Evolutionary conservation across 1,140 invertebrate species (phyloP).

Genomic region (Epicauta chinensis): DNA sequence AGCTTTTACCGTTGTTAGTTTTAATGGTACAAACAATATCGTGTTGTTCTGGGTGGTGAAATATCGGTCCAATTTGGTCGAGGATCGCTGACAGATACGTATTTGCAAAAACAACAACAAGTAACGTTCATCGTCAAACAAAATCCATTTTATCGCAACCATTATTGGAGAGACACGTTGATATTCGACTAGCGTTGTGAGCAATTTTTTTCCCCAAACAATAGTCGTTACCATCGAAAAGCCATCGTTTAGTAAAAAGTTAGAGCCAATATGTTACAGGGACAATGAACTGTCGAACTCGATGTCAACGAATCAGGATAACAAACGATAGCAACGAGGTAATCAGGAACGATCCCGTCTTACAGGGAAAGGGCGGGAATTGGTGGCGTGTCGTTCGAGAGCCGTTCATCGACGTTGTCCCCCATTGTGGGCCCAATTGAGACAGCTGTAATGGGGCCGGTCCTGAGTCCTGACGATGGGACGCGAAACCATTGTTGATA

Average conservation of each 20-base stretch:
- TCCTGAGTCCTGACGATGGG: constrained; percentile 16
- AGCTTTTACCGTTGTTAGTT: too few species aligned
- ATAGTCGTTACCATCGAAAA: background rate
- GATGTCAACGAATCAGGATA: constrained; percentile 40
- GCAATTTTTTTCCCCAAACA: constrained; percentile 1
- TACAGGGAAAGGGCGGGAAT: constrained; percentile 41
- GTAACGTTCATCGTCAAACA: constrained; percentile 2
- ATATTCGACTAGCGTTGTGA: constrained; percentile 1
- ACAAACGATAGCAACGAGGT: constrained; percentile 38
- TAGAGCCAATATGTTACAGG: constrained; percentile 38
- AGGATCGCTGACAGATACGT: constrained; percentile 4
- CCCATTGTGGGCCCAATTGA: constrained; percentile 27
- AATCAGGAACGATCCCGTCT: constrained; percentile 40
- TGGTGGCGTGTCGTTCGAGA: constrained; percentile 35
- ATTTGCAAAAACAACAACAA: background rate
- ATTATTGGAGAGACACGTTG: background rate
- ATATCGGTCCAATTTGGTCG: background rate
- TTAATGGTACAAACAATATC: too few species aligned
- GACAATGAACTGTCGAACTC: constrained; percentile 43
- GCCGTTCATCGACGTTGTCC: too few species aligned
- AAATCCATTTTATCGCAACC: constrained; percentile 4
- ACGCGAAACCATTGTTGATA: constrained; percentile 26
- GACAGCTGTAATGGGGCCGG: constrained; percentile 33
- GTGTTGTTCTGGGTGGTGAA: background rate
- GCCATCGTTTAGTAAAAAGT: too few species aligned